Evolutionary conservation across 2,797 vertebrate genomes (phyloP).

Genomic region (Arnoldichthys spilopterus): DNA sequence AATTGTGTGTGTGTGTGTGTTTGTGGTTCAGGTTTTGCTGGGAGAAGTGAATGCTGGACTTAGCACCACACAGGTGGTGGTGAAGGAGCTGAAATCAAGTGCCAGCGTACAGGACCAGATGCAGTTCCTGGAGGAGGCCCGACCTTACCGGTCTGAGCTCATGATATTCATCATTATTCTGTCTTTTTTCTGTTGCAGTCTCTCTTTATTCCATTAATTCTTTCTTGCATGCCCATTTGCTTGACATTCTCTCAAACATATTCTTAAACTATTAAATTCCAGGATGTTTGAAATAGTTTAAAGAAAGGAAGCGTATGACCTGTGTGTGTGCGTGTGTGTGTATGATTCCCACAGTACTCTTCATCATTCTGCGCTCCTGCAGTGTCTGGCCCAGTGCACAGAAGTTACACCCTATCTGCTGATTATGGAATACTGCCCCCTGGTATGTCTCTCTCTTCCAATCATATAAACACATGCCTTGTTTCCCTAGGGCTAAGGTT

Average conservation of each 20-base stretch:
- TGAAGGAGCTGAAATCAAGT: slow-evolving; percentile 86
- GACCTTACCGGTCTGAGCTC: slow-evolving; percentile 81
- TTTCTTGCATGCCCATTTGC: background rate
- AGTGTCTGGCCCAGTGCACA: slow-evolving; percentile 93
- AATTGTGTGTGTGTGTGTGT: slow-evolving; percentile 24
- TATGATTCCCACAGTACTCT: slow-evolving; percentile 77
- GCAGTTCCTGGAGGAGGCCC: slow-evolving; percentile 86
- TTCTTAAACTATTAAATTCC: background rate
- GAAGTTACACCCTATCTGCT: slow-evolving; percentile 97
- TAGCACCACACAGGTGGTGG: slow-evolving; percentile 83
- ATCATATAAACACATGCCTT: background rate
- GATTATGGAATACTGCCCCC: slow-evolving; percentile 96
- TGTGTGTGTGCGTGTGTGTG: slow-evolving; percentile 5
- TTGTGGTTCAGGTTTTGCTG: slow-evolving; percentile 80
- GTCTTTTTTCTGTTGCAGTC: background rate
- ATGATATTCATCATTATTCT: background rate
- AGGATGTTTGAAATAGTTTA: background rate
- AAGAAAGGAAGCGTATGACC: background rate
- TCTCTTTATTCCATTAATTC: background rate
- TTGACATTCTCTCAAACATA: background rate
- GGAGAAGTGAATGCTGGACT: slow-evolving; percentile 84
- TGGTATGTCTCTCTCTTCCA: slow-evolving; percentile 80
- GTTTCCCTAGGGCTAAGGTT: slow-evolving; percentile 12
- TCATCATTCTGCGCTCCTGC: slow-evolving; percentile 92
- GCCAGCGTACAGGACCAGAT: slow-evolving; percentile 86